These are phyloP conservation scores for Cabera pusaria DNA, from an alignment of 2,888 invertebrate genomes.

Conservation along the genomic window DNA sequence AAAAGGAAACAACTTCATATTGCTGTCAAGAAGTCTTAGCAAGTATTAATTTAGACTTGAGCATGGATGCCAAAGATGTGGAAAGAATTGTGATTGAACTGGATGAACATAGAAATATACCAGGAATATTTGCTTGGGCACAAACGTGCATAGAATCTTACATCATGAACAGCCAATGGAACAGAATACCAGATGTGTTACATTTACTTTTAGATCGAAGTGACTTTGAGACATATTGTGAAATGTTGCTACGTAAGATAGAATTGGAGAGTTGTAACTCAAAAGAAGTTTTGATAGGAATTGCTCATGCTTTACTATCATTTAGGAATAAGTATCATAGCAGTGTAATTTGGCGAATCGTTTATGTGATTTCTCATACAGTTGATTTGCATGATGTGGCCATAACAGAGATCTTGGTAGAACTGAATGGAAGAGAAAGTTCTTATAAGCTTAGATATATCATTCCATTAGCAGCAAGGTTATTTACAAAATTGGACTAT, in stretches of 20 bases:
- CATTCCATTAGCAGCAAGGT: slow-evolving; percentile 57
- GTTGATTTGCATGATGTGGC: slow-evolving; percentile 37
- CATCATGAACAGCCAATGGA: slow-evolving; percentile 45
- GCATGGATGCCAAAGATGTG: slow-evolving; percentile 33
- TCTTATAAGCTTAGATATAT: slow-evolving; percentile 57
- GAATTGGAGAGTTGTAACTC: slow-evolving; percentile 34
- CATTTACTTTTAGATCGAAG: slow-evolving; percentile 40
- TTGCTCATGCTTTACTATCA: slow-evolving; percentile 44
- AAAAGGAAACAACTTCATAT: slow-evolving; percentile 48
- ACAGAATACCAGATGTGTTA: slow-evolving; percentile 45
- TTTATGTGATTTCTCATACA: slow-evolving; percentile 56
- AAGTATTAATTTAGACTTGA: slow-evolving; percentile 34
- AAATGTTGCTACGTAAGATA: slow-evolving; percentile 48
- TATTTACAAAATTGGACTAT: slow-evolving; percentile 32
- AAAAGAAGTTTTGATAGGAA: slow-evolving; percentile 35
- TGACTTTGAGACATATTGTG: slow-evolving; percentile 53
- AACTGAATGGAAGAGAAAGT: slow-evolving; percentile 32
- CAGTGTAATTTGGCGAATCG: slow-evolving; percentile 53
- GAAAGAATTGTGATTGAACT: slow-evolving; percentile 43
- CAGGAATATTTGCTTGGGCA: slow-evolving; percentile 58
- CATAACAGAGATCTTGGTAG: slow-evolving; percentile 32
- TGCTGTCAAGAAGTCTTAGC: slow-evolving; percentile 53
- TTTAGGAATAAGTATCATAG: slow-evolving; percentile 43
- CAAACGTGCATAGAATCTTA: slow-evolving; percentile 47
- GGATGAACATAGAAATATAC: slow-evolving; percentile 37